Conservation (phyloP, 2,113 vertebrate genomes). For the Butastur rufipennis region DNA sequence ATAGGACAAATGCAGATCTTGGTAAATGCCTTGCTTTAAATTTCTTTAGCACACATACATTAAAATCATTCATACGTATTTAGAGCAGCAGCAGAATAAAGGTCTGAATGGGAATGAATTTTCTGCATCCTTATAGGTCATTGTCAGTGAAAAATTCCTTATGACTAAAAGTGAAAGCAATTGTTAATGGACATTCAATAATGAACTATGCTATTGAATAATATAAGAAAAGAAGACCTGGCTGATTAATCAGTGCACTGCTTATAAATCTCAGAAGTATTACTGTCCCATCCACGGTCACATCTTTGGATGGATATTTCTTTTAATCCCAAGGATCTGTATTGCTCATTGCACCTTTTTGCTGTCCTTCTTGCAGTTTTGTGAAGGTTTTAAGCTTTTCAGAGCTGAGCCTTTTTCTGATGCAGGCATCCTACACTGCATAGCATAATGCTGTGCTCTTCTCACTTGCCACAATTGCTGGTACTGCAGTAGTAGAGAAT, state of each 20-base stretch:
- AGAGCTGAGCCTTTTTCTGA: neutral
- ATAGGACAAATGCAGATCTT: neutral
- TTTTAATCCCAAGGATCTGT: neutral
- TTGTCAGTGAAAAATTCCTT: neutral
- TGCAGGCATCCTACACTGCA: neutral
- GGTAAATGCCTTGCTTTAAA: conserved; percentile 1
- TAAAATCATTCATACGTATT: neutral
- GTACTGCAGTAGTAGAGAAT: neutral
- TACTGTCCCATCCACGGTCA: neutral
- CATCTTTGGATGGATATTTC: neutral
- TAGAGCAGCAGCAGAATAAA: neutral
- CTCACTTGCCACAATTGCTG: neutral
- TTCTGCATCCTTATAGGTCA: neutral
- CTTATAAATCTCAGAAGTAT: neutral
- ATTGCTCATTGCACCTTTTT: neutral
- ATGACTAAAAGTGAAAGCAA: neutral
- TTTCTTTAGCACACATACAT: neutral
- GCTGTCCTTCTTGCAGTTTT: neutral
- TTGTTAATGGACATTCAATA: neutral
- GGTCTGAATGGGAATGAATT: neutral
- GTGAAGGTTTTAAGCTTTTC: neutral
- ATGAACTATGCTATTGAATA: neutral
- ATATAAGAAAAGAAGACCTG: neutral
- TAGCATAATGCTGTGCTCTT: neutral
- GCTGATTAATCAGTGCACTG: neutral